Conservation (phyloP, 2,888 invertebrate species). For the Lypha dubia region DNA sequence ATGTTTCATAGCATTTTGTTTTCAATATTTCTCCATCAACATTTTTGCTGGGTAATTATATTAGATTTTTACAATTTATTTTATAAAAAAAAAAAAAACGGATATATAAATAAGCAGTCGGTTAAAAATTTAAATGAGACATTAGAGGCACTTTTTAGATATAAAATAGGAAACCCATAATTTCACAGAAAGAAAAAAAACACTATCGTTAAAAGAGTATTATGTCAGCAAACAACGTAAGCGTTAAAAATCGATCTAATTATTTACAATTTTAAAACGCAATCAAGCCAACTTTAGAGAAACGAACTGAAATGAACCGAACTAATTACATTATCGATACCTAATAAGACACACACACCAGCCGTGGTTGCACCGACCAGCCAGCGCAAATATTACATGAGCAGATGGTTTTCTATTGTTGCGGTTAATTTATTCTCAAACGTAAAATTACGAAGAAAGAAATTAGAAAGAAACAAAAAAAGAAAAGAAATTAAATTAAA, state of each 20-base stretch:
- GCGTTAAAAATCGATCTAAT: conserved; percentile 45
- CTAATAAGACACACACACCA: not conserved
- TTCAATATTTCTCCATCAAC: no score
- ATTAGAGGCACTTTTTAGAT: conserved; percentile 17
- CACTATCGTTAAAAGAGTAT: not conserved
- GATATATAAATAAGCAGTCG: no score
- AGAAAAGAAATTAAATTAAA: not conserved
- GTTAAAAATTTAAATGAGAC: conserved; percentile 14
- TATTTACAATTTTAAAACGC: conserved; percentile 17
- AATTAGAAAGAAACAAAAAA: not conserved
- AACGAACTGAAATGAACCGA: conserved; percentile 21
- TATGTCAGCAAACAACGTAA: not conserved
- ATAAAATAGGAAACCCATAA: not conserved
- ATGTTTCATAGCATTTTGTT: no score
- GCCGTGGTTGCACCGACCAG: no score
- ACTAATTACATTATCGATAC: conserved; percentile 49
- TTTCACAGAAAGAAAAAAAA: no score
- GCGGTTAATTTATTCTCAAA: conserved; percentile 18
- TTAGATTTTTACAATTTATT: not conserved
- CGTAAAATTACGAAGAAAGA: conserved; percentile 15
- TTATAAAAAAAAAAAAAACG: not conserved
- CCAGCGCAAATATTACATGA: not conserved
- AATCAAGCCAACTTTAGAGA: conserved; percentile 16
- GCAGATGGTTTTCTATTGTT: not conserved
- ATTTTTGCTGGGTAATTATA: no score